These are phyloP conservation scores for Itoplectis maculator DNA, from an alignment of 2,888 invertebrate species.

Conservation along the genomic window DNA sequence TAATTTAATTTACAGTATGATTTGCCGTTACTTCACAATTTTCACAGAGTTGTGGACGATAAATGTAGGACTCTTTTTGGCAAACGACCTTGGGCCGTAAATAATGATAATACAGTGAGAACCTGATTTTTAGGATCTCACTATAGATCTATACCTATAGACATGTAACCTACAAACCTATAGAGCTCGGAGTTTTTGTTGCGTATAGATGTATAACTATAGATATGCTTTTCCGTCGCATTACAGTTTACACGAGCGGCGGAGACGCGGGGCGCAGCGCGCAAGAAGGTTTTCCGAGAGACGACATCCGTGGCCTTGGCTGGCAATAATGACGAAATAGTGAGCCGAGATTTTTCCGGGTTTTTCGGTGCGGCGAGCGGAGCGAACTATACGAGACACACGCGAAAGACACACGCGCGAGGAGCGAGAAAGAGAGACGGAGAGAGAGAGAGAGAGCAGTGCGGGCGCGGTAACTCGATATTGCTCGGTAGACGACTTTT, in stretches of 20 bases:
- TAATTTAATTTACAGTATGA: too few relatives aligned
- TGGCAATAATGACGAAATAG: slow-evolving; percentile 46
- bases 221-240: slow-evolving; percentile 1
- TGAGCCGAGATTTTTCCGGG: slow-evolving; percentile 28
- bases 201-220: background rate
- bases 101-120: too few relatives aligned
- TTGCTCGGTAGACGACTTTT: slow-evolving; percentile 31
- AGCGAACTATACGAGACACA: background rate
- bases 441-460: too few relatives aligned
- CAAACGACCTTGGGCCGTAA: too few relatives aligned
- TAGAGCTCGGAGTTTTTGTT: background rate
- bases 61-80: too few relatives aligned
- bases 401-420: background rate
- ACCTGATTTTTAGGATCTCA: background rate
- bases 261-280: background rate
- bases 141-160: background rate
- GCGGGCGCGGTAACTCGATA: slow-evolving; percentile 48
- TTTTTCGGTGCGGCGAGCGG: background rate
- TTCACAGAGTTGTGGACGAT: too few relatives aligned
- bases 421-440: background rate
- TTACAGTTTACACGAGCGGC: slow-evolving; percentile 8
- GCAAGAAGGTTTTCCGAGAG: background rate
- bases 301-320: slow-evolving; percentile 26
- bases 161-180: background rate
- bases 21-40: too few relatives aligned